A percentile compares a stretch with the other conserved stretches of the same genome.
These are phyloP conservation scores for Saturnia japonica DNA, from an alignment of 2,888 invertebrate genomes.

Conservation along the genomic window DNA sequence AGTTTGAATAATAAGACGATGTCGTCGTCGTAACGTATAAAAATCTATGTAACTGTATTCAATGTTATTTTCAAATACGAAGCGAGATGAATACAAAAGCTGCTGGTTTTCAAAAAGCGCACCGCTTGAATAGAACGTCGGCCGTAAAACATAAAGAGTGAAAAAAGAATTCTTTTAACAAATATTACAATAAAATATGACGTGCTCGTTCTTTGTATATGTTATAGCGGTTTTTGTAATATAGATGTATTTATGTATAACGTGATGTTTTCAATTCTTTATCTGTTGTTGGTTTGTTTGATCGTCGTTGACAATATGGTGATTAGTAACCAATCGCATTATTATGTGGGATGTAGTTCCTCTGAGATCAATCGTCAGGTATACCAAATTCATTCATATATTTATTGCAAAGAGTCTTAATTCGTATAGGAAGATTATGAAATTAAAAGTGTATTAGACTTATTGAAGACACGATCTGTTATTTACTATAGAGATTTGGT, in stretches of 20 bases:
- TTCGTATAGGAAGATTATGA: too few species aligned
- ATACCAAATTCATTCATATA: too few species aligned
- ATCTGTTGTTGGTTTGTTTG: too few species aligned
- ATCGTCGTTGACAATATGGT: too few species aligned
- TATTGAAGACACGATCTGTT: too few species aligned
- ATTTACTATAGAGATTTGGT: too few species aligned
- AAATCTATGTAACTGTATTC: slow-evolving; percentile 38
- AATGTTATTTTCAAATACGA: slow-evolving; percentile 43
- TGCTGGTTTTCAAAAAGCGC: slow-evolving; percentile 40
- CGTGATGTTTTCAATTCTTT: too few species aligned
- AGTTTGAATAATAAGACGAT: slow-evolving; percentile 5
- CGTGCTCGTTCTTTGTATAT: neutral
- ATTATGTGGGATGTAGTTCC: too few species aligned
- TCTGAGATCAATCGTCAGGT: too few species aligned
- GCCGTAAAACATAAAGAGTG: slow-evolving; percentile 32
- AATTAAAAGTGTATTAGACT: too few species aligned
- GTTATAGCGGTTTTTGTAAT: neutral
- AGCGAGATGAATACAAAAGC: slow-evolving; percentile 45
- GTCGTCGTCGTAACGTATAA: slow-evolving; percentile 32
- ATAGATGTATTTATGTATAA: neutral
- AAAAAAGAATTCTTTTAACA: slow-evolving; percentile 23
- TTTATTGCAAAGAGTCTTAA: too few species aligned
- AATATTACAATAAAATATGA: slow-evolving; percentile 15
- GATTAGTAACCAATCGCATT: too few species aligned
- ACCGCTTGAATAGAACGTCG: slow-evolving; percentile 41